Evolutionary conservation across 2,797 vertebrate genomes (phyloP), one percentile per base, ranked within the genome.

Genomic region (Chelonia mydas): DNA sequence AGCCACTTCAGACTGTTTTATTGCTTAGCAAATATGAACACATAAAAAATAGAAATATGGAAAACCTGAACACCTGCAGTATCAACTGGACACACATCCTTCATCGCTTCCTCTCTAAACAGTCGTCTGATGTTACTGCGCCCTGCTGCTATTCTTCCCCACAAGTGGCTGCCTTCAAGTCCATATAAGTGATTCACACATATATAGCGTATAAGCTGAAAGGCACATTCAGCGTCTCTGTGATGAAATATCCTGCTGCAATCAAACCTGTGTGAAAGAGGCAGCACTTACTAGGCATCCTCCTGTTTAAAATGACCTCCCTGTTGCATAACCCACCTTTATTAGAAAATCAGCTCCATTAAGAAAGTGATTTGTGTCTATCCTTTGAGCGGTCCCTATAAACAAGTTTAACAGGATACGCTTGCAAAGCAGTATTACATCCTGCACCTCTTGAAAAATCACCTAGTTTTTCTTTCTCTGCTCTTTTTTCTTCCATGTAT

Each of bases 41-140:
- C 94, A 93, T 88, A 92, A 91, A 54, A 11, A 89, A 61, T 27
- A 87, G 82, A 94, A 92, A 93, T 87, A 87, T 50, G 87, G 83
- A 95, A 94, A 53, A 65, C 51, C n/a, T 11, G 90, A 96, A 85
- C 87, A 93, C 54, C 61, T 90, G 65, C 78, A 72, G 72, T 89
- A 83, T 91, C 84, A 28, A 28, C 81, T 15, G 37, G 41, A 45
- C 41, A 45, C 41, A 68, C 65, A 68, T 37, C 65, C 17, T 37
- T 37, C n/a, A 76, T 27, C 41, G 1, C 41, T 76, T 87, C 49
- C 61, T 47, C 41, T 84, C 86, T 37, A 83, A 91, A 41, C 3
- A 68, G 68, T 51, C 76, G 25, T 1, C 1, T 41, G 28, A 53
- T 77, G 8, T n/a, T 92, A 31, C 41, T 23, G 11, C 12, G 15